Evolutionary conservation across 37 sponge, comb jelly and placozoan species (phyloP), one percentile per base, ranked within the genome.

Genomic region (Cliona cf. orientalis): DNA sequence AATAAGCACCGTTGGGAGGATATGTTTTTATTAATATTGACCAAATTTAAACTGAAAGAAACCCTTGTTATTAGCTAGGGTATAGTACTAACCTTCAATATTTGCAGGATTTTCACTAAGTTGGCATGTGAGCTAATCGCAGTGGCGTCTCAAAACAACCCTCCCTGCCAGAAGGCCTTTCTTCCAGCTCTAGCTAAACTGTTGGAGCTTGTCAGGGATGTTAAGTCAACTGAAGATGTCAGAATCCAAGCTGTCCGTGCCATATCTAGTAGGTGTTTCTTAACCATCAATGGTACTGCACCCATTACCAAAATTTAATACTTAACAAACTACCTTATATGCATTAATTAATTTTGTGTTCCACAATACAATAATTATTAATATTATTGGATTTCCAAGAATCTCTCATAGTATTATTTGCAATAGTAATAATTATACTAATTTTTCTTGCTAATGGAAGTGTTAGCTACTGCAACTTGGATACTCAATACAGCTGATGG

Each of bases 111-210:
- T 23, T 32, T 78, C 3, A 49, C 66, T 19, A 49, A 32, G 34
- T 33, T 31, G 35, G 26, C 79, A 33, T 88, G 89, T 82, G 78
- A 71, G 42, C 39, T 88, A 59, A 70, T 88, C 46, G 89, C 80
- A n/a, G 82, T 78, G 19, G 76, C 89, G 33, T 53, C 83, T 22
- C 89, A 88, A 46, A 88, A 88, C 83, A 76, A 88, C 33, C 78
- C 77, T 14, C 17, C 26, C 41, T 63, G 66, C 21, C 89, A 88
- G 72, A 5, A 43, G 44, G 89, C 83, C 1, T 88, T 82, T 25
- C 71, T 69, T 23, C 66, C 72, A 22, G 35, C 78, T 4, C 61
- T 88, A 2, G 42, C 83, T 23, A 33, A 55, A 1, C 53, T 88
- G 31, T 41, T 88, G 14, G 25, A 39, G 19, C 26, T 82, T 37